These are phyloP conservation scores for Leptodactylus fallax DNA, from an alignment of 2,797 vertebrate species.

Conservation along the genomic window DNA sequence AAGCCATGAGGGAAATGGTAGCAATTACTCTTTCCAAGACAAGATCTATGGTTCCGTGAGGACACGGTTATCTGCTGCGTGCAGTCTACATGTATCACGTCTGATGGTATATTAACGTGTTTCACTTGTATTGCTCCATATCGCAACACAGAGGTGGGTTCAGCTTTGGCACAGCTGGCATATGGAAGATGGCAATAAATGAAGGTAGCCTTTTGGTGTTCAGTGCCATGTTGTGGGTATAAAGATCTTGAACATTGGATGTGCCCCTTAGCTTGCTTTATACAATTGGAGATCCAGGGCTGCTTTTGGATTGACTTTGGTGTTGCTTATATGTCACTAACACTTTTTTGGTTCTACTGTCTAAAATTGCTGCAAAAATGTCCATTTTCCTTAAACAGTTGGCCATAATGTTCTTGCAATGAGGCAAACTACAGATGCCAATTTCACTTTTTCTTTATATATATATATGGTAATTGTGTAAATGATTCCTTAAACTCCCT, in stretches of 20 bases:
- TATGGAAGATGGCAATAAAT: constrained; percentile 42
- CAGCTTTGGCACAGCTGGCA: constrained; percentile 46
- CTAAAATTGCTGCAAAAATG: constrained; percentile 26
- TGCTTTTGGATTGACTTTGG: constrained; percentile 44
- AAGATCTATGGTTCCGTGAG: constrained; percentile 27
- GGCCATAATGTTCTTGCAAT: not conserved
- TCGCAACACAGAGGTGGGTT: constrained; percentile 32
- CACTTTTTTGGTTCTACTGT: constrained; percentile 13
- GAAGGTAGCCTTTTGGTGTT: constrained; percentile 47
- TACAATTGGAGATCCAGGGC: constrained; percentile 38
- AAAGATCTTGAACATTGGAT: constrained; percentile 28
- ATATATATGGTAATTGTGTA: too few relatives aligned
- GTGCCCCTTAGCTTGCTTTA: constrained; percentile 41
- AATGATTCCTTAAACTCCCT: too few relatives aligned
- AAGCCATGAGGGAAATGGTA: constrained; percentile 41
- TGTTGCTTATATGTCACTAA: constrained; percentile 1
- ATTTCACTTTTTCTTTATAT: too few relatives aligned
- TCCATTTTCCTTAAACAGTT: not conserved
- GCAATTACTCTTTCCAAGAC: constrained; percentile 49
- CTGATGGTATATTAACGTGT: constrained; percentile 29
- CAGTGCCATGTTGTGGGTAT: constrained; percentile 33
- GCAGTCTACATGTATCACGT: not conserved
- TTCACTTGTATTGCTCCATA: constrained; percentile 43
- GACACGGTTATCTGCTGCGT: constrained; percentile 4
- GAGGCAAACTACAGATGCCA: not conserved